phyloP scores from a whole-genome alignment of 1,140 invertebrate genomes.

The Drosophila lowei region DNA sequence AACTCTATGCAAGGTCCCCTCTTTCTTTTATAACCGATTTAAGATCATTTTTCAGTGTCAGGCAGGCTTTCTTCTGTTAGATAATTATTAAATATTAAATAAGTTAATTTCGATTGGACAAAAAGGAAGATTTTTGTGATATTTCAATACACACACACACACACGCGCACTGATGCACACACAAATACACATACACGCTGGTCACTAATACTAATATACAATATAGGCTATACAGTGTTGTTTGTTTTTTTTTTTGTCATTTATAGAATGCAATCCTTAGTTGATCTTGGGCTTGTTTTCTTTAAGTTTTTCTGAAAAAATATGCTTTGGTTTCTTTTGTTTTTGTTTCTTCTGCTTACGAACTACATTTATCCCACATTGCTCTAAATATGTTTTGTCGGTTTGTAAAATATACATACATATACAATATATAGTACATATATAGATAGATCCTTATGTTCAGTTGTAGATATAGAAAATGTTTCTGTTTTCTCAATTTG shows the following conservation, averaged over 20 bases:
- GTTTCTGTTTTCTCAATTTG: conserved; percentile 38
- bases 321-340: conserved; percentile 48
- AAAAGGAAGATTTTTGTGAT: conserved; percentile 72
- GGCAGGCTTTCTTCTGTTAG: conserved; percentile 16
- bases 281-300: conserved; percentile 19
- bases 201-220: conserved; percentile 32
- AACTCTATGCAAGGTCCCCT: no score
- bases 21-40: background rate
- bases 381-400: conserved; percentile 56
- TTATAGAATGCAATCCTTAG: conserved; percentile 6
- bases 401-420: conserved; percentile 80
- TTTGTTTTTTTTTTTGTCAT: conserved; percentile 10
- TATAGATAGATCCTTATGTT: conserved; percentile 70
- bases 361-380: conserved; percentile 57
- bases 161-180: conserved; percentile 55
- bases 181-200: conserved; percentile 48
- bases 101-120: conserved; percentile 33
- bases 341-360: conserved; percentile 57
- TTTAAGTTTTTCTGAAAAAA: conserved; percentile 70
- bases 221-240: conserved; percentile 65
- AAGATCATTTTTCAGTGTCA: conserved; percentile 14
- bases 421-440: conserved; percentile 66
- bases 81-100: conserved; percentile 12
- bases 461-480: conserved; percentile 64
- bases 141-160: conserved; percentile 62